Conservation (phyloP, 2,797 vertebrate genomes). For the Moxostoma hubbsi region DNA sequence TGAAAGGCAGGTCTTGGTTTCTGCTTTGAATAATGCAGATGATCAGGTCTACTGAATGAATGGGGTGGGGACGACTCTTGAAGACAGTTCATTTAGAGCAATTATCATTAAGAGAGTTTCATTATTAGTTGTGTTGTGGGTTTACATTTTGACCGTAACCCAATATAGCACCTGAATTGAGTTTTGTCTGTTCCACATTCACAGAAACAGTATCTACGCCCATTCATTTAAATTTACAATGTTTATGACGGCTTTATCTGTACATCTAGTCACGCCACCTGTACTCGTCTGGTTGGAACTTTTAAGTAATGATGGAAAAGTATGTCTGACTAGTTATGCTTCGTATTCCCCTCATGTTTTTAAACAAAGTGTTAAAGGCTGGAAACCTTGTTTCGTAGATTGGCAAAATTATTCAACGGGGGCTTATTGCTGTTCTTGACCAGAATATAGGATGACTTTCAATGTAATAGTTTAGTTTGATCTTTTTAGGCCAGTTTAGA, state of each 20-base stretch:
- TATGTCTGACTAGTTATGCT: not conserved
- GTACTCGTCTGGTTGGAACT: not conserved
- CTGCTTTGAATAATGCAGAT: constrained; percentile 46
- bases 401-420: no score
- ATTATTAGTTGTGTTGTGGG: not conserved
- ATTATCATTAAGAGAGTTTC: not conserved
- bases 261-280: not conserved
- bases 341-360: not conserved
- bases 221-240: not conserved
- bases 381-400: not conserved
- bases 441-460: constrained; percentile 3
- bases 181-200: not conserved
- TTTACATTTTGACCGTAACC: not conserved
- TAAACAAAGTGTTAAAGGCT: not conserved
- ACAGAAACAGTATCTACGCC: not conserved
- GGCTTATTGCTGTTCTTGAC: not conserved
- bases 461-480: not conserved
- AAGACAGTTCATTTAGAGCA: constrained; percentile 16
- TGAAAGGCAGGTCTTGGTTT: constrained; percentile 40
- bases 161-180: not conserved
- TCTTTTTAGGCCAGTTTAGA: not conserved
- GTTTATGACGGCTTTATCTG: not conserved
- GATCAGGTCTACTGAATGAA: constrained; percentile 31
- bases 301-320: not conserved
- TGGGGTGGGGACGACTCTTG: not conserved